Evolutionary conservation across 2,113 vertebrate species (phyloP).

Genomic region (Corynorhinus townsendii): DNA sequence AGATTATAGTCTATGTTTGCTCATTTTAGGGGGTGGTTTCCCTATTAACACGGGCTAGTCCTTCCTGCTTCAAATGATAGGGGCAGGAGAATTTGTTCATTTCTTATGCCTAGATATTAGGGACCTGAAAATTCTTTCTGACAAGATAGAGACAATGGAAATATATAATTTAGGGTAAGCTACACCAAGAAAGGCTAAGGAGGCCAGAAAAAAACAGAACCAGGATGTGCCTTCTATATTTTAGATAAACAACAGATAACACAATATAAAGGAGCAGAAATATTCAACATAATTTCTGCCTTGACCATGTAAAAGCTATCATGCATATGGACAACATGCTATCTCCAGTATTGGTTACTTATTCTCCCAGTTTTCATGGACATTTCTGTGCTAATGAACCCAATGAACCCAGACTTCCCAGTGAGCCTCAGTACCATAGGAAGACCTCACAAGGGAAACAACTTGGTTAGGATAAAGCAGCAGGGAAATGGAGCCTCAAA

Average conservation of each 20-base stretch:
- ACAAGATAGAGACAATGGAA: not conserved
- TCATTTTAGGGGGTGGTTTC: not conserved
- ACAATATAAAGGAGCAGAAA: not conserved
- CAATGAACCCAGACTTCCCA: not conserved
- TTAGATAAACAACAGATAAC: not conserved
- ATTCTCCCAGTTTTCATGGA: not conserved
- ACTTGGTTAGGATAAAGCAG: not conserved
- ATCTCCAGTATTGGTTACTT: not conserved
- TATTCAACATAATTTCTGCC: not conserved
- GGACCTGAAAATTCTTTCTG: not conserved
- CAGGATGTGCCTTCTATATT: not conserved
- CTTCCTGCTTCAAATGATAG: not conserved
- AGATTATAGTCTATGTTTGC: not conserved
- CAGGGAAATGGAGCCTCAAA: not conserved
- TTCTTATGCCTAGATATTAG: not conserved
- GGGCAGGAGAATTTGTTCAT: not conserved
- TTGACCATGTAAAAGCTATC: not conserved
- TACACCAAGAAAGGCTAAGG: not conserved
- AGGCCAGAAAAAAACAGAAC: not conserved
- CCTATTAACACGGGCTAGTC: not conserved
- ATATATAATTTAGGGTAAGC: not conserved
- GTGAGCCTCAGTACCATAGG: not conserved
- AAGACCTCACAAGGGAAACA: not conserved
- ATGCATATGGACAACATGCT: not conserved
- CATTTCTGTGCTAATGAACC: not conserved